Evolutionary conservation across 2,888 invertebrate genomes (phyloP).

Genomic region (Eristalinus aeneus): DNA sequence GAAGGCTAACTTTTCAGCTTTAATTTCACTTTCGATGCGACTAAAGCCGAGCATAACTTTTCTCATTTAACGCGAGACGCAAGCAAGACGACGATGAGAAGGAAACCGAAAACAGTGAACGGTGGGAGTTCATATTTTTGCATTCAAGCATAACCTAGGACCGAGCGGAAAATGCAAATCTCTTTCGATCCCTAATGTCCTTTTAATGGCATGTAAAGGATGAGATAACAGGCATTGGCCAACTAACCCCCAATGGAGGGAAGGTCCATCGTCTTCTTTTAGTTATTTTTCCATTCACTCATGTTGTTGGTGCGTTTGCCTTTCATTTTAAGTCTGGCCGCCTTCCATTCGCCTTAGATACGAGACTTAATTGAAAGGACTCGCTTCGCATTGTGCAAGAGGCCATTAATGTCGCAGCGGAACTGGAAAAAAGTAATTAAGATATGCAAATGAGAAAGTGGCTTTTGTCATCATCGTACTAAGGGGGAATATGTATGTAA

Average conservation of each 20-base stretch:
- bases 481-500: not conserved
- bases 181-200: constrained; percentile 70
- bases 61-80: constrained; percentile 36
- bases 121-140: constrained; percentile 39
- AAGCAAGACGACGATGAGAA: not conserved
- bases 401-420: constrained; percentile 63
- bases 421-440: constrained; percentile 71
- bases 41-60: constrained; percentile 52
- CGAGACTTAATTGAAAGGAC: constrained; percentile 67
- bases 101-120: not conserved
- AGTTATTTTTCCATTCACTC: not conserved
- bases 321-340: constrained; percentile 13
- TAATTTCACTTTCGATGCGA: constrained; percentile 21
- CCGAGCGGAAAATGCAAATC: constrained; percentile 56
- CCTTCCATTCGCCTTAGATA: constrained; percentile 54
- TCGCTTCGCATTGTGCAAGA: constrained; percentile 58
- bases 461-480: constrained; percentile 64
- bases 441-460: constrained; percentile 70
- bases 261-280: constrained; percentile 2
- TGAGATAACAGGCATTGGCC: constrained; percentile 65
- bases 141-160: constrained; percentile 42
- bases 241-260: constrained; percentile 52
- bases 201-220: constrained; percentile 71
- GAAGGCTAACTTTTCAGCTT: not conserved
- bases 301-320: constrained; percentile 5